Base-by-base conservation (phyloP, 2,888 invertebrate genomes). In the Diplolepis rosae region DNA sequence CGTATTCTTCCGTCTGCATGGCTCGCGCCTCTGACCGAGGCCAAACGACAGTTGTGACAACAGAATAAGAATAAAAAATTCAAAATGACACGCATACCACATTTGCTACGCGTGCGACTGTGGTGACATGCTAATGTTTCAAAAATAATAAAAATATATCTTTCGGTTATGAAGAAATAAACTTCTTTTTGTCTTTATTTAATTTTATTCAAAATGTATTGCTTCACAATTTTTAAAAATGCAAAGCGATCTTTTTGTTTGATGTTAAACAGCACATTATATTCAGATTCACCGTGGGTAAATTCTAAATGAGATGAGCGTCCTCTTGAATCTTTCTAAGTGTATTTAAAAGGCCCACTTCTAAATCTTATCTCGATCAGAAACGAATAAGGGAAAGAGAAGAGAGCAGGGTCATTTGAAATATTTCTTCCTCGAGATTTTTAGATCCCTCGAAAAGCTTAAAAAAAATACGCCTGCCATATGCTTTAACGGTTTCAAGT, bases 341-440 rank as follows among this genome's bases (percentile, higher is more conserved):
- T 61, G 80, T 79, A 79, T 82, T 83, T 82, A 79, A 82, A 80
- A 84, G 80, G 77, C 74, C 80, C 77, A 77, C 79, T 79, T 77
- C 77, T 71, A 71, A 78, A 61, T 61, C 61, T 83, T 84, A 84
- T 84, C 84, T 74, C 45, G 78, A 78, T 73, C 79, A 74, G 70
- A 51, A 39, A 70, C 71, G 66, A 30, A 56, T 52, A 68, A 61
- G 22, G 22, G 48, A 22, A 45, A 7, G 18, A 22, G 48, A 48
- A 48, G 48, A 11, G 48, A 61, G n/a, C 61, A 65, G 71, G 71
- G 65, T 66, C 68, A 73, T 71, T 75, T 78, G 74, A 77, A 74
- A 73, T 74, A 75, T 75, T 73, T 75, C 70, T 78, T 75, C 73
- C 72, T 73, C 66, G 68, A 65, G 67, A 61, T 75, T 75, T 69